Evolutionary conservation across 2,888 invertebrate species (phyloP).

Genomic region (Hydriomena furcata): DNA sequence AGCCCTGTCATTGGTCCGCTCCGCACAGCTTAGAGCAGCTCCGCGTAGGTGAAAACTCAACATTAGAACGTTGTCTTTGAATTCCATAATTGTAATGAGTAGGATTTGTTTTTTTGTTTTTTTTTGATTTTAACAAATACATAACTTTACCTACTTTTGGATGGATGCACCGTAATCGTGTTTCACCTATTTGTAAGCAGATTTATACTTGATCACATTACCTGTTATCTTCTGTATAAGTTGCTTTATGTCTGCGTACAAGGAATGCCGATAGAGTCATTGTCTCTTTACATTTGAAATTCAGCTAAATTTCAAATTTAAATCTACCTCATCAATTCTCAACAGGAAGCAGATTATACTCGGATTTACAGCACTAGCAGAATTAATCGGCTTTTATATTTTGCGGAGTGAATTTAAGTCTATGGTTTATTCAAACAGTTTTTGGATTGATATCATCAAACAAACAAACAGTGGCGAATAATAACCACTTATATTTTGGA

Average conservation of each 20-base stretch:
- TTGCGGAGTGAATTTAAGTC: constrained; percentile 21
- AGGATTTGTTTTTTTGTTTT: too few relatives aligned
- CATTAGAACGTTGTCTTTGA: not conserved
- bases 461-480: not conserved
- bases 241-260: constrained; percentile 7
- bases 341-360: constrained; percentile 12
- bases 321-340: constrained; percentile 21
- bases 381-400: constrained; percentile 25
- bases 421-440: constrained; percentile 38
- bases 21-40: too few relatives aligned
- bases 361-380: constrained; percentile 8
- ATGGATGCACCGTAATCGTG: too few relatives aligned
- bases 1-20: too few relatives aligned
- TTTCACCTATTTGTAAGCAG: too few relatives aligned
- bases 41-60: too few relatives aligned
- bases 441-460: constrained; percentile 17
- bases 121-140: too few relatives aligned
- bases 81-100: too few relatives aligned
- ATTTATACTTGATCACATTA: not conserved
- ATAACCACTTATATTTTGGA: too few relatives aligned
- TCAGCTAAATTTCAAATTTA: constrained; percentile 25
- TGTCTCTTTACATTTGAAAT: constrained; percentile 24
- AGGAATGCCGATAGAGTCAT: constrained; percentile 17
- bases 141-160: too few relatives aligned
- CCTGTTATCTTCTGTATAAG: not conserved